phyloP scores from a whole-genome alignment of 92 coral and sea anemone genomes.

The Paramuricea clavata region DNA sequence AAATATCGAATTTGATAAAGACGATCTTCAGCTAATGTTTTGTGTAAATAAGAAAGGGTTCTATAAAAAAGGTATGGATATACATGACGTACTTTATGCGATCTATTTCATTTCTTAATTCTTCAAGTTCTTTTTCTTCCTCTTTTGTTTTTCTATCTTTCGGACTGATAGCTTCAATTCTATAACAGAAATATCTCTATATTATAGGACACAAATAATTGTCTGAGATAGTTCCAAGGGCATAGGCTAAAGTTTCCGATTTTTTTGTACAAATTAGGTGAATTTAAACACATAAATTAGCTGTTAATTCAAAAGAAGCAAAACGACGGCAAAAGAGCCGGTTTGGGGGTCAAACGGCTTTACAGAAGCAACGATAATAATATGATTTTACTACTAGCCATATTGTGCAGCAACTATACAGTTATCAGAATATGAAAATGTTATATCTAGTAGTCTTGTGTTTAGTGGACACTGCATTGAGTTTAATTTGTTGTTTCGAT shows the following conservation, averaged over 20 bases:
- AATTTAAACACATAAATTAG: not conserved
- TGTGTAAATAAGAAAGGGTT: not conserved
- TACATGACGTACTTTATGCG: constrained; percentile 31
- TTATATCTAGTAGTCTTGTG: too few species aligned
- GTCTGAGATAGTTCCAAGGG: not conserved
- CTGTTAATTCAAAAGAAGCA: too few species aligned
- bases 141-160: constrained; percentile 10
- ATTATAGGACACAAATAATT: too few species aligned
- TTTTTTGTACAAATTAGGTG: not conserved
- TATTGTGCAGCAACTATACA: too few species aligned
- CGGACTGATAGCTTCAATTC: constrained; percentile 15
- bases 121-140: constrained; percentile 15
- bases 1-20: not conserved
- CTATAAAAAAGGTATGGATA: not conserved
- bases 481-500: too few species aligned
- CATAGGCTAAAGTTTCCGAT: not conserved
- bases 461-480: too few species aligned
- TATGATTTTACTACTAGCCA: too few species aligned
- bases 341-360: too few species aligned
- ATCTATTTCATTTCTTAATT: constrained; percentile 5
- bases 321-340: too few species aligned
- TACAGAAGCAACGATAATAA: too few species aligned
- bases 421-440: too few species aligned
- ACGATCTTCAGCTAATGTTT: not conserved
- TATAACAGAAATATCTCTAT: not conserved